These are phyloP conservation scores for Platysternon megacephalum DNA, from an alignment of 2,113 vertebrate species.

Conservation along the genomic window DNA sequence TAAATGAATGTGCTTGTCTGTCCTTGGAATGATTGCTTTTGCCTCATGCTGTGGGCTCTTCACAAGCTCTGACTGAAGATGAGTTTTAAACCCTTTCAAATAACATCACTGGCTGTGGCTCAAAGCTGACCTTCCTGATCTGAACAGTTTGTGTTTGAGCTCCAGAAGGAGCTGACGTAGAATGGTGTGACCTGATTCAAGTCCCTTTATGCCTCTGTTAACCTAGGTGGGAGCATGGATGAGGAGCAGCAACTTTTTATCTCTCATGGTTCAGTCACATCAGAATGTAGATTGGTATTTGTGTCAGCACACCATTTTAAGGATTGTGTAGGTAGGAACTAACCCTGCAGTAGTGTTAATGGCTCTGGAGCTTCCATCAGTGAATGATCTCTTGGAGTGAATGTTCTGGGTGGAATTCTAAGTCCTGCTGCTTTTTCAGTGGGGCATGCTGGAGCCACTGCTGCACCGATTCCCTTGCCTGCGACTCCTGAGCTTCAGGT, in stretches of 20 bases:
- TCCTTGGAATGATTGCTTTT: neutral
- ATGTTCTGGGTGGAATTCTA: neutral
- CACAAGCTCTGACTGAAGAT: neutral
- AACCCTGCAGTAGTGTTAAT: neutral
- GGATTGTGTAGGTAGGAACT: neutral
- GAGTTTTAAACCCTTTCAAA: neutral
- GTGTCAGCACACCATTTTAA: neutral
- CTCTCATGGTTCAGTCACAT: neutral
- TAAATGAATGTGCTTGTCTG: neutral
- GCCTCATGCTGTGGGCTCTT: neutral
- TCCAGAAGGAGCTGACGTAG: neutral
- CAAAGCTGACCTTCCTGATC: neutral
- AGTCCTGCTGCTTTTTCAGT: neutral
- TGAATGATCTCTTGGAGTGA: neutral
- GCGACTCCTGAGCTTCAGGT: neutral
- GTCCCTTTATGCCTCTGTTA: neutral
- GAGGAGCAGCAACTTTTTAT: neutral
- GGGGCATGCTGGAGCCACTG: neutral
- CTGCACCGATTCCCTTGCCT: conserved; percentile 8
- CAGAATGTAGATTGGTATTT: neutral
- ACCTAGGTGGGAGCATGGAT: neutral
- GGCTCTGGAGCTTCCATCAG: neutral
- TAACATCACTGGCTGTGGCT: neutral
- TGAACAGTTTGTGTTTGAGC: neutral
- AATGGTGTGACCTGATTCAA: neutral